Percentiles rank a stretch among this genome's conserved stretches.
phyloP scores from a whole-genome alignment of 2,888 invertebrate species.

The Ferrisia virgata region DNA sequence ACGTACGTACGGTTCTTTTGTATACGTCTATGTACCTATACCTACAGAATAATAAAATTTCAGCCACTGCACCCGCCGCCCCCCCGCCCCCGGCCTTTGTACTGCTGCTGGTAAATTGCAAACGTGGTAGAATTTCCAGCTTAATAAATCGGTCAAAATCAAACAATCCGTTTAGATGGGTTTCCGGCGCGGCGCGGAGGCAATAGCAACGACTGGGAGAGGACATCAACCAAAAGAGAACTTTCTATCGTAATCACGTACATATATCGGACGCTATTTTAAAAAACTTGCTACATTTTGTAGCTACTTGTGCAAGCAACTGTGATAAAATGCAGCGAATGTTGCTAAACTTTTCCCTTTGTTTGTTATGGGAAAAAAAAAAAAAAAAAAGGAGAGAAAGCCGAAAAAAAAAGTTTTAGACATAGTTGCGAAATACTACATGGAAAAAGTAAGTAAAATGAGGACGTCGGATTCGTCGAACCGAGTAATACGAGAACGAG shows the following conservation, averaged over 20 bases:
- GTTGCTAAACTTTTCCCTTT: constrained; percentile 31
- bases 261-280: constrained; percentile 35
- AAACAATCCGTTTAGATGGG: constrained; percentile 11
- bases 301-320: constrained; percentile 38
- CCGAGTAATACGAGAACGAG: background rate
- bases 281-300: constrained; percentile 33
- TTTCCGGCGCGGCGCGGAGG: background rate
- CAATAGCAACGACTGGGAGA: background rate
- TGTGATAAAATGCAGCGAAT: constrained; percentile 38
- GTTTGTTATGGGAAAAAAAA: constrained; percentile 18
- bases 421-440: background rate
- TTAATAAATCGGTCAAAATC: constrained; percentile 30
- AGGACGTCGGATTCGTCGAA: constrained; percentile 22
- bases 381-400: background rate
- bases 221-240: background rate
- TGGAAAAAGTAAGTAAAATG: constrained; percentile 9
- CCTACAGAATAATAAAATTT: constrained; percentile 15
- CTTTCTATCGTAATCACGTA: constrained; percentile 32
- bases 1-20: too few species aligned
- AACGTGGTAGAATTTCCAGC: background rate
- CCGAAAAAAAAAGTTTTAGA: background rate
- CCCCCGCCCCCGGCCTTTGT: too few species aligned
- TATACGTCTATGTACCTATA: too few species aligned
- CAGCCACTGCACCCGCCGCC: too few species aligned
- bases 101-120: too few species aligned